Percentiles rank a stretch among this genome's conserved stretches.
phyloP scores from a whole-genome alignment of 2,888 invertebrate genomes.

The Spodoptera picta region DNA sequence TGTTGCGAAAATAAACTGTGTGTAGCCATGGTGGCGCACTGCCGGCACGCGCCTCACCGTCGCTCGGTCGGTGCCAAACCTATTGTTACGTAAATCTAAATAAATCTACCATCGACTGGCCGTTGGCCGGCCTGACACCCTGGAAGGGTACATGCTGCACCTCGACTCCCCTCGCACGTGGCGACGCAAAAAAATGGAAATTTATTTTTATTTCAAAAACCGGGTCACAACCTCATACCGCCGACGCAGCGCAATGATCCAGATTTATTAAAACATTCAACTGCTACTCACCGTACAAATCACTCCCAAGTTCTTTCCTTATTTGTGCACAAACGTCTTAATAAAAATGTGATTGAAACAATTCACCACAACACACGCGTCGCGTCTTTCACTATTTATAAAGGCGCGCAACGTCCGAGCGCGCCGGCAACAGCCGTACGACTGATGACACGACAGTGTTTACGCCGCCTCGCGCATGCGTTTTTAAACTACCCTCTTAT shows the following conservation, averaged over 20 bases:
- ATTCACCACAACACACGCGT: conserved; percentile 76
- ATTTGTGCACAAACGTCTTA: conserved; percentile 60
- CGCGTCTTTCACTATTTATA: conserved; percentile 51
- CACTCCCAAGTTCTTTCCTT: conserved; percentile 62
- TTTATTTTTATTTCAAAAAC: conserved; percentile 62
- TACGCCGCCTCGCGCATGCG: conserved; percentile 80
- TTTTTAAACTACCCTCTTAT: conserved; percentile 68
- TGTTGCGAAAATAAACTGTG: conserved; percentile 20
- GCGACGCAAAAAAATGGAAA: conserved; percentile 48
- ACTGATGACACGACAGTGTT: conserved; percentile 77
- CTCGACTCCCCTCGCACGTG: conserved; percentile 37
- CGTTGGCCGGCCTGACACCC: conserved; percentile 11
- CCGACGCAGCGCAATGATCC: conserved; percentile 30
- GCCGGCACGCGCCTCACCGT: conserved; percentile 34
- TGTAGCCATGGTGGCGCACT: conserved; percentile 14
- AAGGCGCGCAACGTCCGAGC: conserved; percentile 53
- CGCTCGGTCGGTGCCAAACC: conserved; percentile 57
- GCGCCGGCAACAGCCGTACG: conserved; percentile 70
- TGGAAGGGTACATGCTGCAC: conserved; percentile 6
- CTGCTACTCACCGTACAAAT: conserved; percentile 70
- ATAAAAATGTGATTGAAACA: conserved; percentile 54
- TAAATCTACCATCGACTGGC: conserved; percentile 36
- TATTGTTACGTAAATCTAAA: conserved; percentile 57
- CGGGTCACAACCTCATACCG: conserved; percentile 54
- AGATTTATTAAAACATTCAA: conserved; percentile 26